A percentile compares a stretch with the other conserved stretches of the same genome.
phyloP scores from a whole-genome alignment of 2,113 vertebrate genomes.

The Odocoileus virginianus region DNA sequence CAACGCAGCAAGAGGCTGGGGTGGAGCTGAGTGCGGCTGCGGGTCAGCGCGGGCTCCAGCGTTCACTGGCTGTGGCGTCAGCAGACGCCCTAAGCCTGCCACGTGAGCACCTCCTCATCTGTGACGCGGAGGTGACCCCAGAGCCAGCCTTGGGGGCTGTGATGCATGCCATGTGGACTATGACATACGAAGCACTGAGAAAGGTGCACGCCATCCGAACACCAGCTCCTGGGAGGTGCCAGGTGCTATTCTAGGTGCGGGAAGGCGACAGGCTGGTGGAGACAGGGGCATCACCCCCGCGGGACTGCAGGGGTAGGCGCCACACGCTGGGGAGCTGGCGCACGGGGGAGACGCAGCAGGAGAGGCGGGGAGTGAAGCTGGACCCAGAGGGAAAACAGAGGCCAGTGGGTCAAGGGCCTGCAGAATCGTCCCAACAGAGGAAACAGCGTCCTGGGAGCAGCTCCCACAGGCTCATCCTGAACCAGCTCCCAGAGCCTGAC shows the following conservation, averaged over 20 bases:
- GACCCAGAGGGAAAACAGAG: fast-evolving
- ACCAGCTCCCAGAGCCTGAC: background rate
- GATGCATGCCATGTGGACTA: fast-evolving
- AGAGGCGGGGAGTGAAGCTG: background rate
- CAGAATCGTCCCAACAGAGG: fast-evolving
- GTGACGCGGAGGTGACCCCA: fast-evolving
- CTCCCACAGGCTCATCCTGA: background rate
- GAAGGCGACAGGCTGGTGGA: background rate
- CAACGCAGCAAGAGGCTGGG: background rate
- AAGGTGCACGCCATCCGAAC: fast-evolving
- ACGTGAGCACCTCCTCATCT: fast-evolving
- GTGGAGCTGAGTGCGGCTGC: background rate
- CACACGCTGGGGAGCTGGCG: fast-evolving
- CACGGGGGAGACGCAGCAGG: fast-evolving
- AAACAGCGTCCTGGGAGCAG: fast-evolving
- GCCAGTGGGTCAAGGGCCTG: background rate
- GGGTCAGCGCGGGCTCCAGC: fast-evolving
- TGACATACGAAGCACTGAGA: fast-evolving
- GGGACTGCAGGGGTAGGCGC: fast-evolving
- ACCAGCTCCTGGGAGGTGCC: fast-evolving
- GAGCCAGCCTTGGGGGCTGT: background rate
- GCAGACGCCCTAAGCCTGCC: background rate
- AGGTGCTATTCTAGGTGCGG: background rate
- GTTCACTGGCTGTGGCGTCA: background rate
- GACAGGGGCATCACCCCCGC: fast-evolving